These are phyloP conservation scores for Drosophila aldrichi DNA, from an alignment of 2,888 invertebrate genomes.

Conservation along the genomic window DNA sequence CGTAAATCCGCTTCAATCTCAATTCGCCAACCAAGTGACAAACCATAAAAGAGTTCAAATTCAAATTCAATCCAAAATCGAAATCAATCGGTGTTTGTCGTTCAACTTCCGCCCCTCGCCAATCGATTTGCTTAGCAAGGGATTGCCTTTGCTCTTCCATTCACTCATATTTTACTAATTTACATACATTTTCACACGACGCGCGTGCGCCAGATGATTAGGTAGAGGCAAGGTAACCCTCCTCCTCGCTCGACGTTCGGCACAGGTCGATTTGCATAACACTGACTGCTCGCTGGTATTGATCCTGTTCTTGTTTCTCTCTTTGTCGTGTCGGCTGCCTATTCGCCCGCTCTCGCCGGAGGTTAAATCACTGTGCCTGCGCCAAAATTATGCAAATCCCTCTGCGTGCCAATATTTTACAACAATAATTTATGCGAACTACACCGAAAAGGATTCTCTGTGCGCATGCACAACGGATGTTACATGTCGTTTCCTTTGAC, in stretches of 20 bases:
- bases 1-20: conserved; percentile 73
- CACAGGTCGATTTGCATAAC: conserved; percentile 84
- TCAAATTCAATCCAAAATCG: conserved; percentile 13
- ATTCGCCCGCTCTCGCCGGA: conserved; percentile 31
- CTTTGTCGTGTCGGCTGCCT: conserved; percentile 7
- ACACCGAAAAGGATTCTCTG: conserved; percentile 43
- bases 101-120: conserved; percentile 46
- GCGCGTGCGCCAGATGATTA: conserved; percentile 64
- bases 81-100: conserved; percentile 62
- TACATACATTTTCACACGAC: conserved; percentile 73
- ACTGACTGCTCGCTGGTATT: conserved; percentile 66
- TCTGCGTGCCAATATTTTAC: conserved; percentile 65
- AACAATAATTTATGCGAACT: conserved; percentile 80
- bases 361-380: conserved; percentile 41
- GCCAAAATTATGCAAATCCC: conserved; percentile 81
- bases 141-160: conserved; percentile 36
- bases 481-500: conserved; percentile 56
- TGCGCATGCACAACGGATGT: conserved; percentile 64
- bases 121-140: conserved; percentile 63
- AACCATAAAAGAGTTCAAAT: conserved; percentile 47
- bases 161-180: conserved; percentile 48
- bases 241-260: conserved; percentile 46
- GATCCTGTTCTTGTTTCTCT: conserved; percentile 24
- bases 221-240: conserved; percentile 54
- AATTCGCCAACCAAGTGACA: conserved; percentile 75